Evolutionary conservation across 2,113 vertebrate species (phyloP), one percentile per base, ranked within the genome.

Genomic region (Peromyscus maniculatus): DNA sequence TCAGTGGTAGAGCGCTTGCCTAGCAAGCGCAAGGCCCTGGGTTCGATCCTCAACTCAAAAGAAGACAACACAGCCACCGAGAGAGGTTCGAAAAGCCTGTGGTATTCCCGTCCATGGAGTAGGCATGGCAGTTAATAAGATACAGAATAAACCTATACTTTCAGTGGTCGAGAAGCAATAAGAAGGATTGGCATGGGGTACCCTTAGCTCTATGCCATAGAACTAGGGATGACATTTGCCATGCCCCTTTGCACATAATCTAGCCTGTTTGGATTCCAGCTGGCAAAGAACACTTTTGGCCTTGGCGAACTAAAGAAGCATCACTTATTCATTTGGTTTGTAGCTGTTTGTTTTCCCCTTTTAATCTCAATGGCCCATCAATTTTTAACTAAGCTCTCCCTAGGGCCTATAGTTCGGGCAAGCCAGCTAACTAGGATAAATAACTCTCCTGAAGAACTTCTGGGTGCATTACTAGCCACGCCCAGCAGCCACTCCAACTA

Each of bases 311-410:
- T 79, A n/a, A 96, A 94, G 89, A 97, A 59, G 83, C 55, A 94
- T 94, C 91, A 94, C 87, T 96, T 91, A 96, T 59, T 97, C 87
- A 96, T 93, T 94, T 94, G 69, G 83, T 96, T 93, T 91, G 80
- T 62, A 72, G 89, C 66, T 83, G 7, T 97, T 97, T 92, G 91
- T 90, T 97, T 97, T 96, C 87, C 94, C 97, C 87, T 89, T 96
- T 97, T 96, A 90, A 95, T 93, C 95, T 96, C 93, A 97, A 96
- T 95, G 78, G 87, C 57, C 93, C 94, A 97, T 94, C 94, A 80
- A 89, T 93, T 97, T 97, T 96, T 96, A 83, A 96, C 91, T 93
- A 93, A 96, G 24, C 57, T 89, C 72, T 96, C 93, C 96, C 89
- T 46, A 36, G 91, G 46, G 91, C 82, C 96, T 96, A 84, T 79